Evolutionary conservation across 2,888 invertebrate species (phyloP).

Genomic region (Tetrapedia diversipes): DNA sequence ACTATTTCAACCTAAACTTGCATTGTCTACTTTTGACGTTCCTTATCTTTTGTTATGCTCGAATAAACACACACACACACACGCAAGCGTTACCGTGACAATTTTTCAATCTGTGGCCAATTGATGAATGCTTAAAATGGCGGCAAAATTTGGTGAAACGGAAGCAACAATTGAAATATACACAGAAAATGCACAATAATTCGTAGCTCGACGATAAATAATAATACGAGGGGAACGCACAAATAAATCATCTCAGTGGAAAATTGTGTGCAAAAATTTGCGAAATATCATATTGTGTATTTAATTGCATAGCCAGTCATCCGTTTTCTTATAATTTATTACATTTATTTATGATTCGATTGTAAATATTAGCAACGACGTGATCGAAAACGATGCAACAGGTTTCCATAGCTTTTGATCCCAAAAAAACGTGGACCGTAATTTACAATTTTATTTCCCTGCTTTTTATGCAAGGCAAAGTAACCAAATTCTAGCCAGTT

Average conservation of each 20-base stretch:
- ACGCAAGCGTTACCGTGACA: not conserved
- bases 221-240: too few relatives aligned
- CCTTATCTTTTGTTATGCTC: constrained; percentile 36
- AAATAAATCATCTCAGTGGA: too few relatives aligned
- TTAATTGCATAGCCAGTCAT: not conserved
- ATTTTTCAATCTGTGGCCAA: constrained; percentile 21
- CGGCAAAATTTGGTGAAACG: not conserved
- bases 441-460: not conserved
- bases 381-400: not conserved
- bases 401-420: not conserved
- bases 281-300: too few relatives aligned
- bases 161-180: not conserved
- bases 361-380: not conserved
- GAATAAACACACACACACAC: constrained; percentile 42
- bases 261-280: too few relatives aligned
- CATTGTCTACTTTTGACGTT: constrained; percentile 25
- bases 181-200: not conserved
- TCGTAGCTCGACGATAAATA: not conserved
- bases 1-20: constrained; percentile 35
- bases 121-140: constrained; percentile 18
- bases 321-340: not conserved
- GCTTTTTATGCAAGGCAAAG: too few relatives aligned
- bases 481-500: too few relatives aligned
- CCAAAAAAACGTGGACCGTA: not conserved
- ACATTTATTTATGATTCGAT: not conserved